Base-by-base conservation (phyloP, 2,888 invertebrate species). In the Eristalis tenax region DNA sequence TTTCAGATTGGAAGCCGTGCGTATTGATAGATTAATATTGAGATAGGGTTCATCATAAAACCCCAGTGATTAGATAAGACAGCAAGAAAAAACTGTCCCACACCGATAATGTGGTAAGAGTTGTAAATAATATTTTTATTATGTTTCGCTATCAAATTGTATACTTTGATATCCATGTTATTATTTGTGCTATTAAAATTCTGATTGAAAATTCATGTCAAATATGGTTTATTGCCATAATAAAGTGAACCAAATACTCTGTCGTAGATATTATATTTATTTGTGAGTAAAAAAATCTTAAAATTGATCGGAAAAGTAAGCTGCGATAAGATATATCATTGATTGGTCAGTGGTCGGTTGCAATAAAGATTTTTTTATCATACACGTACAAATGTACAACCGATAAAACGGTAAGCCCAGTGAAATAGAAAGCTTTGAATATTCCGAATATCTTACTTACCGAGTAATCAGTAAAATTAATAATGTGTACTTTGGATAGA, bases 101-200 rank as follows among this genome's bases (percentile, higher is more conserved):
- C 50, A 50, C 59, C 70, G 86, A 86, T 78, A 79, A 66, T 79
- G 83, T 50, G 79, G 68, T 32, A 73, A 71, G 64, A 76, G 79
- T 83, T 87, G 76, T 87, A 83, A 86, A 86, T 86, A 74, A 86
- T 79, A 70, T 63, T 79, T 79, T 80, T 76, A 76, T 79, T 65
- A 56, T 59, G 32, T 75, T 79, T 71, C 79, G 73, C 81, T 87
- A 87, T 83, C 83, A 87, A 68, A 50, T 66, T 75, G 74, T 91
- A 89, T 90, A 89, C 81, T 88, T 89, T 90, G 90, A 91, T 91
- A 92, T 91, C 90, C 90, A 91, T 92, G 91, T 91, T 91, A 91
- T 92, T 91, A 91, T 92, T 91, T 91, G 91, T 90, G 90, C 90
- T 90, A 92, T 92, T 92, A 92, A 91, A 92, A 92, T 92, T 92